These are phyloP conservation scores for Cyprinodon tularosa DNA, from an alignment of 2,113 vertebrate genomes.

Conservation along the genomic window DNA sequence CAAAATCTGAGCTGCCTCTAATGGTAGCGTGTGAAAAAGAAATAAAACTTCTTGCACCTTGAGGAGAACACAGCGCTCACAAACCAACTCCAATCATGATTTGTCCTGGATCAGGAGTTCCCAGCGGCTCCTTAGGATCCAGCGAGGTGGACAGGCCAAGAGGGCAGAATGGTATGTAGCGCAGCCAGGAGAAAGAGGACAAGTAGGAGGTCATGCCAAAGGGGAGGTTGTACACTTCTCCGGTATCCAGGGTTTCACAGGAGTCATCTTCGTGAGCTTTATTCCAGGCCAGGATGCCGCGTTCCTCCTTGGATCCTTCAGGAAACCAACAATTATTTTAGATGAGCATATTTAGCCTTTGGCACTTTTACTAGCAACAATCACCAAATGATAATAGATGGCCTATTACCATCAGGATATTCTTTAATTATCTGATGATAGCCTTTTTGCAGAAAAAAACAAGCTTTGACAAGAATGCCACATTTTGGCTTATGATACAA, in stretches of 20 bases:
- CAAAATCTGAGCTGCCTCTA: constrained; percentile 48
- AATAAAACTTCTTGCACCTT: constrained; percentile 8
- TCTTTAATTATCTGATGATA: too few relatives aligned
- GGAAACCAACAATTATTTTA: not conserved
- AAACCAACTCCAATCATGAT: constrained; percentile 57
- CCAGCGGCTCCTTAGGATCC: constrained; percentile 52
- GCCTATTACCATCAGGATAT: too few relatives aligned
- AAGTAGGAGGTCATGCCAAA: constrained; percentile 83
- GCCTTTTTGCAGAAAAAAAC: too few relatives aligned
- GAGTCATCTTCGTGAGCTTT: constrained; percentile 74
- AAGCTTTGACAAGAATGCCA: too few relatives aligned
- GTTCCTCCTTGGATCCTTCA: constrained; percentile 87
- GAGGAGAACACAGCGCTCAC: constrained; percentile 38
- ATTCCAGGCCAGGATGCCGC: constrained; percentile 88
- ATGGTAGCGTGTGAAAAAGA: constrained; percentile 2
- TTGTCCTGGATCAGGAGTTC: constrained; percentile 53
- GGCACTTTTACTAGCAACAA: too few relatives aligned
- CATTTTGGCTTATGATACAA: too few relatives aligned
- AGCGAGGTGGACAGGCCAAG: constrained; percentile 15
- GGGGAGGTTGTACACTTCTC: constrained; percentile 87
- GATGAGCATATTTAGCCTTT: too few relatives aligned
- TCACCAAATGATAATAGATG: too few relatives aligned
- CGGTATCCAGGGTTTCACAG: constrained; percentile 63
- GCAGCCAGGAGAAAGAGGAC: constrained; percentile 77
- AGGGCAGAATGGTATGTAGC: constrained; percentile 87